These are phyloP conservation scores for Prunella fulvescens DNA, from an alignment of 2,113 vertebrate genomes.

Conservation along the genomic window DNA sequence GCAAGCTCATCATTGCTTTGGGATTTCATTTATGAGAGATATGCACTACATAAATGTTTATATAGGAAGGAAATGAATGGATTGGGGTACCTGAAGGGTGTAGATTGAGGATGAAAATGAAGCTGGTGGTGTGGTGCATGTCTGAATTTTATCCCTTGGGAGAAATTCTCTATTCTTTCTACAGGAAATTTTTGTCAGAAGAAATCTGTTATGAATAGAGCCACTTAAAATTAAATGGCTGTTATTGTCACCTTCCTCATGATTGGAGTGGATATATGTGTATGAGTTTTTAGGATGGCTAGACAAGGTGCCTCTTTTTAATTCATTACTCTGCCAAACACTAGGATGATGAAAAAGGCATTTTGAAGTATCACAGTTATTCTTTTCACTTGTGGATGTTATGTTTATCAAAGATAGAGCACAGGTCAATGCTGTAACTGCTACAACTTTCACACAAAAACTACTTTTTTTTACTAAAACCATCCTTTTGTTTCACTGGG, in stretches of 20 bases:
- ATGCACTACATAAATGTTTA: neutral
- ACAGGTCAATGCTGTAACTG: neutral
- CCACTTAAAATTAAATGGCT: neutral
- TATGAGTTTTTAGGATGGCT: neutral
- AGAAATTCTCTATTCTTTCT: neutral
- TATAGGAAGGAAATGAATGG: neutral
- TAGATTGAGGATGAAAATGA: neutral
- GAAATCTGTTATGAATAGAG: neutral
- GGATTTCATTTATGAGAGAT: neutral
- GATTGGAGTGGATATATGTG: neutral
- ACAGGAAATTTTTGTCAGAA: neutral
- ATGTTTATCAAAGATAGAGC: neutral
- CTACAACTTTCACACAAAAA: neutral
- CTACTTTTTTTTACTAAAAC: neutral
- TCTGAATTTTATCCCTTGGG: neutral
- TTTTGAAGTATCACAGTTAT: neutral
- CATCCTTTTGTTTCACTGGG: neutral
- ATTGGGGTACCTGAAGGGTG: neutral
- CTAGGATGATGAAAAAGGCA: neutral
- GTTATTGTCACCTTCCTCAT: neutral
- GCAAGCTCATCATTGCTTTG: constrained; percentile 14
- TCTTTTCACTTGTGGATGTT: neutral
- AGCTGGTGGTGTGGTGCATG: neutral
- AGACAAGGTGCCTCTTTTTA: neutral
- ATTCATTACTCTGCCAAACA: neutral